Evolutionary conservation across 2,797 vertebrate species (phyloP).

Genomic region (Hemitrygon akajei): DNA sequence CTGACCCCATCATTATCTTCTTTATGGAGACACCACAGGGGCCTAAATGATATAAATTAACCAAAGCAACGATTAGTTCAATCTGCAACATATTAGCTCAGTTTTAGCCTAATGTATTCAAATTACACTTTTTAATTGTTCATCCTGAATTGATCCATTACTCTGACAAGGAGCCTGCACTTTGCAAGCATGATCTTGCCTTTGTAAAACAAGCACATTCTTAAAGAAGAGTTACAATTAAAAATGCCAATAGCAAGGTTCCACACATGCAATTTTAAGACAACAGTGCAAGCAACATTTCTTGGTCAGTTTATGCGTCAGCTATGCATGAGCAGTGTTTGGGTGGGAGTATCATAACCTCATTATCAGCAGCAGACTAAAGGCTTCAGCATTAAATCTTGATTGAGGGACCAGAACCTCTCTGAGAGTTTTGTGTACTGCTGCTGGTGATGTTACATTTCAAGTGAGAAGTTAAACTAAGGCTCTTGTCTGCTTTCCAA

Average conservation of each 20-base stretch:
- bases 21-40: slow-evolving; percentile 13
- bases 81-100: slow-evolving; percentile 34
- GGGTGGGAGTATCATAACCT: not conserved
- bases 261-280: not conserved
- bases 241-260: not conserved
- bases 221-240: not conserved
- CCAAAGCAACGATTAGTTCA: slow-evolving; percentile 35
- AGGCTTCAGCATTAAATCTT: not conserved
- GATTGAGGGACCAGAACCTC: too few relatives aligned
- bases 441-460: not conserved
- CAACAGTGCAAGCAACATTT: too few relatives aligned
- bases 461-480: not conserved
- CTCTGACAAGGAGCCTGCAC: slow-evolving; percentile 9
- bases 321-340: not conserved
- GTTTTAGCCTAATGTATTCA: slow-evolving; percentile 29
- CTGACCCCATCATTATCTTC: slow-evolving; percentile 36
- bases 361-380: not conserved
- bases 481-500: not conserved
- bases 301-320: not conserved
- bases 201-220: not conserved
- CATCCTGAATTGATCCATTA: slow-evolving; percentile 1
- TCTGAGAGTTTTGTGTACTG: too few relatives aligned
- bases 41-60: slow-evolving; percentile 36
- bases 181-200: slow-evolving; percentile 15
- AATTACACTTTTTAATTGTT: slow-evolving; percentile 36